Conservation (phyloP, 1,140 invertebrate species). For the Spodoptera litura region DNA sequence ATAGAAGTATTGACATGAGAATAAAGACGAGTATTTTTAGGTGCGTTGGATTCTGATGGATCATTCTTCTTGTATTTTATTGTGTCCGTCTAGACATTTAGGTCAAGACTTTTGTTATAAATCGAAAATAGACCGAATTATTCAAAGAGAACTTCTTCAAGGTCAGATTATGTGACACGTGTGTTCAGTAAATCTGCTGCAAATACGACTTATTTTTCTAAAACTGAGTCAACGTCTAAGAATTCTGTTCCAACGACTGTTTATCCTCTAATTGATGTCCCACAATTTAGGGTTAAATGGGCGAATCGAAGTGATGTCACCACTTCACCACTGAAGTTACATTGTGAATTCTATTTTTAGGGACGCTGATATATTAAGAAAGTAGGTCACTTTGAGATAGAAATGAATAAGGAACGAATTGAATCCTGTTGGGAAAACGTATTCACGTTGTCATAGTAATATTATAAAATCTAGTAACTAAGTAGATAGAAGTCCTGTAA, state of each 20-base stretch:
- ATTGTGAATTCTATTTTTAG: slow-evolving; percentile 33
- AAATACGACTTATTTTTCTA: slow-evolving; percentile 26
- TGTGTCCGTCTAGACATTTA: slow-evolving; percentile 17
- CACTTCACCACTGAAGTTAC: slow-evolving; percentile 7
- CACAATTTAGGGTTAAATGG: slow-evolving; percentile 47
- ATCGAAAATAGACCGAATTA: slow-evolving; percentile 3
- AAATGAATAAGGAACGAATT: slow-evolving; percentile 1
- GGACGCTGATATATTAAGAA: slow-evolving; percentile 12
- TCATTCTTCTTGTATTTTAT: not conserved
- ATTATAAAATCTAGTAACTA: not conserved
- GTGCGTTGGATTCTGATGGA: not conserved
- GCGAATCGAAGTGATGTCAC: slow-evolving; percentile 45
- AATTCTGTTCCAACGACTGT: slow-evolving; percentile 32
- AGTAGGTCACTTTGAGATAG: not conserved
- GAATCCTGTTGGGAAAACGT: not conserved
- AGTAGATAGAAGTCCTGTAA: not conserved
- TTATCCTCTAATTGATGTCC: slow-evolving; percentile 38
- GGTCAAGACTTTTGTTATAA: not conserved
- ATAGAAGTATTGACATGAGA: no score
- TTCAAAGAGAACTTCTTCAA: not conserved
- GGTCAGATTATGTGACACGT: not conserved
- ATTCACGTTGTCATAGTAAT: not conserved
- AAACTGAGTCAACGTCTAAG: slow-evolving; percentile 45
- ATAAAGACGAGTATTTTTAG: no score
- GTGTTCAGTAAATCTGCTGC: slow-evolving; percentile 6